Evolutionary conservation across 2,888 invertebrate species (phyloP), one percentile per base, ranked within the genome.

Genomic region (Andricus curvator): DNA sequence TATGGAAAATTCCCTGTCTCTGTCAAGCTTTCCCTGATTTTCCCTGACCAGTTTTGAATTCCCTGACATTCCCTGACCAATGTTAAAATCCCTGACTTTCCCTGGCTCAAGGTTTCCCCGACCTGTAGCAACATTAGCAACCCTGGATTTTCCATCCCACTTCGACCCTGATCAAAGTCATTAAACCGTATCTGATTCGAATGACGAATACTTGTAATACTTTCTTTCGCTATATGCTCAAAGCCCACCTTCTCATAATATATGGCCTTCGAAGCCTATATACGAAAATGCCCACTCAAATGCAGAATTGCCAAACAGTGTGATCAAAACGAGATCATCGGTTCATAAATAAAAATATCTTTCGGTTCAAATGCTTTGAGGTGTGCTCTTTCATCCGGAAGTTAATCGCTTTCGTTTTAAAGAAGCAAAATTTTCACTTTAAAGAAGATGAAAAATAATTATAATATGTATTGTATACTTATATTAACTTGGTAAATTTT

Each of bases 191-290:
- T 74, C 33, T 56, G 5, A 56, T 74, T 74, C 33, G 13, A 70
- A 70, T 70, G 56, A 56, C n/a, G 20, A 56, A n/a, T 2, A 62
- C 70, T 29, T 20, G 48, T 51, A 25, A 68, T 29, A 17, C 51
- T 4, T 33, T 74, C 29, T 74, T 74, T 74, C 29, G 48, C 70
- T 51, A 29, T 33, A 13, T 33, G 20, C 37, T 37, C 1, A 74
- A 74, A 68, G 22, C n/a, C 22, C n/a, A 8, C 51, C 29, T 74
- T 56, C 56, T 20, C 33, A 51, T 17, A 74, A 74, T 56, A 44
- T 44, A 44, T 44, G 33, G 70, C 51, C 70, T 74, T 74, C 70
- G n/a, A 51, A n/a, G 29, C 37, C 70, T 25, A 70, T 70, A 17
- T 17, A 48, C 25, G 48, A 70, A 70, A 70, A 70, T 48, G 29